Conservation (phyloP, 1,140 invertebrate genomes). For the Atta cephalotes region DNA sequence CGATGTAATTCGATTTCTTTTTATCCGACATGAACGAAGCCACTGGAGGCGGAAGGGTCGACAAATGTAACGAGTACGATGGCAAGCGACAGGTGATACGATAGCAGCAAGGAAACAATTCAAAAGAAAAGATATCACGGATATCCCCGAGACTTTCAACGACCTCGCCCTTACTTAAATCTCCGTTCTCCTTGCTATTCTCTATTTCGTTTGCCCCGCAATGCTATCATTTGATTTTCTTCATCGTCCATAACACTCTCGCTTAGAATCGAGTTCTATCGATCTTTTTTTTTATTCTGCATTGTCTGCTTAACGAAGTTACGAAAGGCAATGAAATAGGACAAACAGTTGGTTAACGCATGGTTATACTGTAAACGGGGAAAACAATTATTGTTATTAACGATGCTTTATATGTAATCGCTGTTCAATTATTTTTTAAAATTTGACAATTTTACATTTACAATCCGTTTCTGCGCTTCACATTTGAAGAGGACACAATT, state of each 20-base stretch:
- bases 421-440: too few species aligned
- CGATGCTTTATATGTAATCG: too few species aligned
- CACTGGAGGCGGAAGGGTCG: slow-evolving; percentile 32
- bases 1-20: slow-evolving; percentile 57
- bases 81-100: slow-evolving; percentile 63
- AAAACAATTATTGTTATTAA: too few species aligned
- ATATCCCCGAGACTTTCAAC: slow-evolving; percentile 64
- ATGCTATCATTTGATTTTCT: slow-evolving; percentile 51
- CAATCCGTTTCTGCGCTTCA: too few species aligned
- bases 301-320: neutral
- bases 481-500: neutral
- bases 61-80: slow-evolving; percentile 54
- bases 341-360: neutral
- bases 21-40: slow-evolving; percentile 31
- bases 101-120: slow-evolving; percentile 65
- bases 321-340: neutral
- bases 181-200: slow-evolving; percentile 7
- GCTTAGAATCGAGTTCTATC: slow-evolving; percentile 34
- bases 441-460: too few species aligned
- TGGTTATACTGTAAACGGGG: neutral
- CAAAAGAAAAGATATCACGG: slow-evolving; percentile 65
- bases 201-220: neutral
- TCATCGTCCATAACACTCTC: slow-evolving; percentile 16
- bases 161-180: slow-evolving; percentile 51
- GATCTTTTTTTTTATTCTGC: slow-evolving; percentile 25